Conservation (phyloP, 2,888 invertebrate genomes). For the Acrobasis consociella region DNA sequence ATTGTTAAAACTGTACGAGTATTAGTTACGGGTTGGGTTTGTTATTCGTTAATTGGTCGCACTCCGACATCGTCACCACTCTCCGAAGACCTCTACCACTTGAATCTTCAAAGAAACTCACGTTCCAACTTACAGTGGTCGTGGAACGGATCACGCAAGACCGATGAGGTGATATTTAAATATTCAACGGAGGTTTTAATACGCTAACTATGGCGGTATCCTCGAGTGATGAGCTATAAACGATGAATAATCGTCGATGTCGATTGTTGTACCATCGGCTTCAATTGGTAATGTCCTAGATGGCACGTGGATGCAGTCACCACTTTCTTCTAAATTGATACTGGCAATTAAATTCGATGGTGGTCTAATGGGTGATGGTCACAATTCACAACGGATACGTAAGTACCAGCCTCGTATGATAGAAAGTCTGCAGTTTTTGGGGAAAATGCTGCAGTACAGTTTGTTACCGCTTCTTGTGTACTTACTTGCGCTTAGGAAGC, state of each 20-base stretch:
- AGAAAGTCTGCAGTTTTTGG: too few relatives aligned
- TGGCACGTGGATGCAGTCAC: slow-evolving; percentile 17
- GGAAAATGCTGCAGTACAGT: too few relatives aligned
- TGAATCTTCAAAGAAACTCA: background rate
- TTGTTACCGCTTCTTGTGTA: too few relatives aligned
- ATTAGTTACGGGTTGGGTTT: slow-evolving; percentile 76
- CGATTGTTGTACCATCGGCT: background rate
- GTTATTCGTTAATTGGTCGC: slow-evolving; percentile 77
- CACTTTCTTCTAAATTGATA: background rate
- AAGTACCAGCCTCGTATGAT: too few relatives aligned
- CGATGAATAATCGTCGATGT: slow-evolving; percentile 58
- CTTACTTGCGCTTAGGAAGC: too few relatives aligned
- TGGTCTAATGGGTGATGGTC: background rate
- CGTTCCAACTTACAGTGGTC: slow-evolving; percentile 36
- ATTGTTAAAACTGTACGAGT: slow-evolving; percentile 81
- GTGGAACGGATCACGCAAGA: slow-evolving; percentile 44
- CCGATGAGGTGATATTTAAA: slow-evolving; percentile 67
- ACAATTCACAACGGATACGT: background rate
- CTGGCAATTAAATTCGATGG: background rate
- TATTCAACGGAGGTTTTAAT: slow-evolving; percentile 69
- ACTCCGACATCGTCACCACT: slow-evolving; percentile 48
- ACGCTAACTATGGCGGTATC: slow-evolving; percentile 69
- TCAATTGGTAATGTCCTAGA: slow-evolving; percentile 10
- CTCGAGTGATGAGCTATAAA: slow-evolving; percentile 68
- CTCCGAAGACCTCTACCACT: slow-evolving; percentile 34